phyloP scores from a whole-genome alignment of 2,888 invertebrate species.

The Pardosa pseudoannulata region DNA sequence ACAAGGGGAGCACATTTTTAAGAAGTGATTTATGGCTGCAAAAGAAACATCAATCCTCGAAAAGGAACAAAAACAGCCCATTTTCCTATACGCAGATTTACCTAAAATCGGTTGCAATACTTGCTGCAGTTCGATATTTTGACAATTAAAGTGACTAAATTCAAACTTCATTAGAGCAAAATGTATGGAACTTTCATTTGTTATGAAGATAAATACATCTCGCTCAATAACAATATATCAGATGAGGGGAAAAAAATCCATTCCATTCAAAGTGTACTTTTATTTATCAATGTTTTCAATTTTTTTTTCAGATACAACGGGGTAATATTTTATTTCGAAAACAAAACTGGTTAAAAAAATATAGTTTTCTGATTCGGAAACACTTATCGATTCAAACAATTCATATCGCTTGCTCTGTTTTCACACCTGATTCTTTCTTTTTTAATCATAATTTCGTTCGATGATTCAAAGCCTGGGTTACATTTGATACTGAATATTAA shows the following conservation, averaged over 20 bases:
- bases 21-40: constrained; percentile 40
- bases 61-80: neutral
- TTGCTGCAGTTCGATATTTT: neutral
- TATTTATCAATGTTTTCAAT: too few species aligned
- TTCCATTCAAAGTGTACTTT: neutral
- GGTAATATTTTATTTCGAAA: too few species aligned
- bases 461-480: too few species aligned
- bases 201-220: neutral
- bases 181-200: neutral
- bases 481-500: too few species aligned
- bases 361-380: too few species aligned
- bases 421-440: too few species aligned
- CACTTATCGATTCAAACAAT: too few species aligned
- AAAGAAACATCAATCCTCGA: neutral
- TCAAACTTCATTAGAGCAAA: constrained; percentile 11
- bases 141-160: neutral
- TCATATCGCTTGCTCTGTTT: too few species aligned
- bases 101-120: neutral
- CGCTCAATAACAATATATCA: neutral
- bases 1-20: constrained; percentile 41
- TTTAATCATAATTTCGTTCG: too few species aligned
- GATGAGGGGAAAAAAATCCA: neutral
- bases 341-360: too few species aligned
- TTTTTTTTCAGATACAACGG: too few species aligned
- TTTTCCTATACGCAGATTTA: neutral